Evolutionary conservation across 2,113 vertebrate species (phyloP), one percentile per base, ranked within the genome.

Genomic region (Psettodes erumei): DNA sequence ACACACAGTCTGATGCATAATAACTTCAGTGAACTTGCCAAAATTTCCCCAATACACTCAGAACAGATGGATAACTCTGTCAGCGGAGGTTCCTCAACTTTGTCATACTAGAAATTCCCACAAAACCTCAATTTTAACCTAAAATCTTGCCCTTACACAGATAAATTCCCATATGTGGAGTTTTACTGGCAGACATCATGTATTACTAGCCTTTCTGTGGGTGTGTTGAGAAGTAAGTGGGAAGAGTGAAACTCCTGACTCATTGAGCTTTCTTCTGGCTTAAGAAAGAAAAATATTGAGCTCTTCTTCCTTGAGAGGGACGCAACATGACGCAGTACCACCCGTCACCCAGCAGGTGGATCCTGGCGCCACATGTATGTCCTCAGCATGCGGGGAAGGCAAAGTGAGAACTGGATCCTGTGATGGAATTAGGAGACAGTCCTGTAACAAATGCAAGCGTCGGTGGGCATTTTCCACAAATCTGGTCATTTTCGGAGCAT

Each of bases 171-270:
- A 78, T 16, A 53, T 47, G 42, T 55, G 45, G 48, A 59, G 56
- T 51, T 51, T 86, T 84, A 84, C 65, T 63, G 81, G 61, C 64
- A 82, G 65, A 55, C 42, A 7, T 12, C 7, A 51, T 15, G 6
- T 32, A 33, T 54, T 45, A 60, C 28, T 9, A 56, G 56, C 5
- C 43, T 19, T 4, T 43, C 55, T 65, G 76, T 75, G 82, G 73
- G 69, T 69, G 81, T 45, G 13, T 48, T 58, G 74, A 83, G 33
- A 84, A 6, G 4, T 16, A 25, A 27, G 83, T 79, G 51, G 79
- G 71, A 68, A 56, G 75, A 43, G 9, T 51, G 79, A 79, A 79
- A 73, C 75, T 50, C 37, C 13, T 38, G 70, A 77, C 25, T 60
- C 33, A 8, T 30, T 40, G 54, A 59, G 38, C 11, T 25, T 18